Percentiles rank a stretch among this genome's conserved stretches.
Conservation (phyloP, 2,113 vertebrate genomes). For the Melanotaenia duboulayi region DNA sequence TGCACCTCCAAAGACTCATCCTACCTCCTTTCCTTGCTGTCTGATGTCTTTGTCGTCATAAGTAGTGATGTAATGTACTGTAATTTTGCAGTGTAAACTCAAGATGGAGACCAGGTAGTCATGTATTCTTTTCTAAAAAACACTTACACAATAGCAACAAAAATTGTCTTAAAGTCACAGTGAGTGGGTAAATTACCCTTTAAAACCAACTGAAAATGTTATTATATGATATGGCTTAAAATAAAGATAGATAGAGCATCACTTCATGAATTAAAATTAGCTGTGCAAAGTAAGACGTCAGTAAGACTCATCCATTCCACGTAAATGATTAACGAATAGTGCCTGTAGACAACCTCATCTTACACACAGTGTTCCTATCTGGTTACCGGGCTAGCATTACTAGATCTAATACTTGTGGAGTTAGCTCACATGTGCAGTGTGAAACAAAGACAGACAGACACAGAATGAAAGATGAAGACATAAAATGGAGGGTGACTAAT, state of each 20-base stretch:
- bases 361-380: slow-evolving; percentile 60
- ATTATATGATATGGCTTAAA: neutral
- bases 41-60: slow-evolving; percentile 63
- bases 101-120: slow-evolving; percentile 48
- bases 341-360: slow-evolving; percentile 32
- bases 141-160: slow-evolving; percentile 4
- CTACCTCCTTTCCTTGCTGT: slow-evolving; percentile 39
- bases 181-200: slow-evolving; percentile 8
- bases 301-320: neutral
- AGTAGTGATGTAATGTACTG: slow-evolving; percentile 74
- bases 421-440: slow-evolving; percentile 44
- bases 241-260: neutral
- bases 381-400: slow-evolving; percentile 72
- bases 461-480: slow-evolving; percentile 35
- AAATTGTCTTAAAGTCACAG: slow-evolving; percentile 13
- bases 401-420: slow-evolving; percentile 32
- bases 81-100: slow-evolving; percentile 64
- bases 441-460: slow-evolving; percentile 27
- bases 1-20: slow-evolving; percentile 61
- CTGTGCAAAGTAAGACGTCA: slow-evolving; percentile 10
- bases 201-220: neutral
- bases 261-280: neutral
- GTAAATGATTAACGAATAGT: slow-evolving; percentile 68
- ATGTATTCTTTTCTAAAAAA: slow-evolving; percentile 21
- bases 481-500: slow-evolving; percentile 54